A percentile compares a stretch with the other conserved stretches of the same genome.
phyloP scores from a whole-genome alignment of 2,797 vertebrate genomes.

The Squalus acanthias region DNA sequence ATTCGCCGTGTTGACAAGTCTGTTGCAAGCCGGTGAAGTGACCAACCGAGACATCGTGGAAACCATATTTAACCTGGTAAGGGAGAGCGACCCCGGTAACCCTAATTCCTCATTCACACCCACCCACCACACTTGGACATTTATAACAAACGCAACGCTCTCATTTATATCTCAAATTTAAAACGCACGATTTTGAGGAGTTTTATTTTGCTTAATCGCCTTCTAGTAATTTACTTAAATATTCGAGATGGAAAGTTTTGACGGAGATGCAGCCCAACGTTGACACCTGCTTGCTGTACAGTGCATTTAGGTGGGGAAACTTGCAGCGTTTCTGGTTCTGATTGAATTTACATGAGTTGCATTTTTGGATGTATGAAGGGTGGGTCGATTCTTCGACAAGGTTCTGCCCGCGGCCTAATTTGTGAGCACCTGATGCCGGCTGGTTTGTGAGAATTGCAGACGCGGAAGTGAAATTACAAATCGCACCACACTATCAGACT shows the following conservation, averaged over 20 bases:
- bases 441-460: background rate
- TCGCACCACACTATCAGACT: background rate
- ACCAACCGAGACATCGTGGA: slow-evolving; percentile 89
- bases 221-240: background rate
- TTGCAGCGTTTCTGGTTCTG: background rate
- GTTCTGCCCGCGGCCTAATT: background rate
- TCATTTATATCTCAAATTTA: background rate
- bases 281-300: background rate
- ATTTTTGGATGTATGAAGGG: slow-evolving; percentile 14
- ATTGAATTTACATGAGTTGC: background rate
- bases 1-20: slow-evolving; percentile 83
- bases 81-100: slow-evolving; percentile 49
- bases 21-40: slow-evolving; percentile 92
- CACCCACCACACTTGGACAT: background rate
- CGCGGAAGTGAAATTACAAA: slow-evolving; percentile 34
- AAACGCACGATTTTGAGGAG: background rate
- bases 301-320: background rate
- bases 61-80: slow-evolving; percentile 95
- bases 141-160: background rate
- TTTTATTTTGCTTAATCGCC: background rate
- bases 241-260: slow-evolving; percentile 16
- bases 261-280: background rate
- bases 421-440: background rate
- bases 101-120: background rate
- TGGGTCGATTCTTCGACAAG: background rate